Conservation (phyloP, 2,888 invertebrate genomes). For the Drosophila anomalata region DNA sequence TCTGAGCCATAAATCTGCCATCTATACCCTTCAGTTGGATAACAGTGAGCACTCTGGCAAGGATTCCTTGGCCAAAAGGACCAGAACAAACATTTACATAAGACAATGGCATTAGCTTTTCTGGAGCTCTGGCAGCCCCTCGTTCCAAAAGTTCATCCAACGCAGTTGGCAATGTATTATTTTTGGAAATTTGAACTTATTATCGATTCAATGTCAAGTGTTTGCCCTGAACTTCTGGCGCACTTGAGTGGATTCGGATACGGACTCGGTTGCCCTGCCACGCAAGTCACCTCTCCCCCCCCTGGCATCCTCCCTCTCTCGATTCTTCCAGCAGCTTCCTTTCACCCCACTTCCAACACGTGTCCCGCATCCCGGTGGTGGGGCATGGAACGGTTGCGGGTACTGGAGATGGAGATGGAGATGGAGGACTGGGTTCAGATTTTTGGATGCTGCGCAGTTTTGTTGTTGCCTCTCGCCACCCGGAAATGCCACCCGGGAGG, state of each 20-base stretch:
- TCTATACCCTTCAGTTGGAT: slow-evolving; percentile 18
- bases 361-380: slow-evolving; percentile 47
- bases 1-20: slow-evolving; percentile 21
- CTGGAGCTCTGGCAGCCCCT: background rate
- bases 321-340: slow-evolving; percentile 48
- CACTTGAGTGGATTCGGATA: slow-evolving; percentile 30
- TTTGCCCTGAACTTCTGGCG: slow-evolving; percentile 58
- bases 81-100: slow-evolving; percentile 44
- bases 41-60: background rate
- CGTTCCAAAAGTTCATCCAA: slow-evolving; percentile 33
- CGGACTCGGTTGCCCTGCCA: slow-evolving; percentile 6
- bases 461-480: slow-evolving; percentile 42
- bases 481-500: background rate
- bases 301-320: slow-evolving; percentile 29
- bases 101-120: slow-evolving; percentile 34
- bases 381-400: slow-evolving; percentile 58
- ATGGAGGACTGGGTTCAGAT: slow-evolving; percentile 24
- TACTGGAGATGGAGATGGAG: too few species aligned
- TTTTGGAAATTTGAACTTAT: slow-evolving; percentile 62
- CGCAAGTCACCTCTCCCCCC: slow-evolving; percentile 54
- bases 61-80: slow-evolving; percentile 15
- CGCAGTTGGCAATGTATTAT: slow-evolving; percentile 46
- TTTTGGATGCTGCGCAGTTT: slow-evolving; percentile 64
- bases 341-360: slow-evolving; percentile 63
- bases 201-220: slow-evolving; percentile 77